These are phyloP conservation scores for Rhipidura dahli DNA, from an alignment of 2,113 vertebrate species.

Conservation along the genomic window DNA sequence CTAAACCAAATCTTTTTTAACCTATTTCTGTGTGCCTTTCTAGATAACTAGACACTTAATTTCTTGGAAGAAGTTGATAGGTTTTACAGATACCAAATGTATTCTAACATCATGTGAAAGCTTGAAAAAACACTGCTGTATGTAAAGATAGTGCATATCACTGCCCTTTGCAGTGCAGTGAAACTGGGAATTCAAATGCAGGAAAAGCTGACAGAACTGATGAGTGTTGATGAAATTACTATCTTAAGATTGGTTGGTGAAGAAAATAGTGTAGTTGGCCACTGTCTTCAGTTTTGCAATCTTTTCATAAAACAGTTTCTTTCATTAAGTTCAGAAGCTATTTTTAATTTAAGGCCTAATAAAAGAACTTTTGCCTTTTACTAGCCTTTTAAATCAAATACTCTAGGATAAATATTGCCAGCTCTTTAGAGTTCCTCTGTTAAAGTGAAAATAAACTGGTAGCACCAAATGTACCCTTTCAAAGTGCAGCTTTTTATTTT, in stretches of 20 bases:
- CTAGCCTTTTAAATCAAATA: slow-evolving; percentile 56
- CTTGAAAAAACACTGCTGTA: background rate
- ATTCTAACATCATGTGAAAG: background rate
- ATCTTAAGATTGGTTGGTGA: slow-evolving; percentile 26
- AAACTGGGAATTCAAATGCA: background rate
- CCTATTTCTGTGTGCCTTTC: background rate
- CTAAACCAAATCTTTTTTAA: background rate
- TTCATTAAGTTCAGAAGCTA: slow-evolving; percentile 54
- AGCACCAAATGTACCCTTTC: slow-evolving; percentile 8
- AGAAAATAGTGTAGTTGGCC: slow-evolving; percentile 8
- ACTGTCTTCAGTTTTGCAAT: slow-evolving; percentile 9
- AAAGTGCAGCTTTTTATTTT: slow-evolving; percentile 32
- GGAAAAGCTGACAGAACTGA: background rate
- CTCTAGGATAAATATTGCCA: slow-evolving; percentile 36
- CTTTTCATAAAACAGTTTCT: slow-evolving; percentile 25
- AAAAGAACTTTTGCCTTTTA: slow-evolving; percentile 26
- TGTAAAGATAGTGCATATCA: background rate
- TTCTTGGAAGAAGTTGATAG: background rate
- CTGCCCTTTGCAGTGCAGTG: background rate
- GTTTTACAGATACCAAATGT: background rate
- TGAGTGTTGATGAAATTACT: background rate
- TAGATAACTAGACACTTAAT: background rate
- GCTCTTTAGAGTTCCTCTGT: slow-evolving; percentile 14
- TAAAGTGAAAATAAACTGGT: slow-evolving; percentile 11
- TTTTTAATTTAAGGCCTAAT: slow-evolving; percentile 56